Base-by-base conservation (phyloP, 1,140 invertebrate species). In the Ctenoplectra terminalis region DNA sequence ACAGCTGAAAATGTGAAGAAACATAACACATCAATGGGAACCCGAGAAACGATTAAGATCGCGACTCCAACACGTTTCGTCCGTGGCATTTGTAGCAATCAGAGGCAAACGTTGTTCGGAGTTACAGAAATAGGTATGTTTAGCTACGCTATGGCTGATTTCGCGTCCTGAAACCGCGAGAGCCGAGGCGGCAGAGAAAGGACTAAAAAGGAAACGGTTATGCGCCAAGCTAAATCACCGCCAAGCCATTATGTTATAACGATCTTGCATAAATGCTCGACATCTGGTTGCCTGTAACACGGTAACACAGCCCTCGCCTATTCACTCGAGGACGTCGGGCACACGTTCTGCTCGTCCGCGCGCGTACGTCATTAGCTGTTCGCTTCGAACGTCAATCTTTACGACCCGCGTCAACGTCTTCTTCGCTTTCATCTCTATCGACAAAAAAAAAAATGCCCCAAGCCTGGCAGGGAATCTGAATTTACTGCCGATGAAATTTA, bases 251-350 rank as follows among this genome's bases (percentile, higher is more conserved):
- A 82, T 77, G 73, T 70, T 87, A 78, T 78, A 87, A 87, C 74
- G 74, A 87, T 87, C 82, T 85, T 85, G 86, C 83, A 88, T 87
- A 85, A 87, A 85, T 67, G 70, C 46, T 46, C 60, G 82, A 82
- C 69, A 88, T 87, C 79, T 85, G 85, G 78, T 43, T 40, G n/a
- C 2, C 26, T 73, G 17, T 31, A 54, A 37, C 31, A 20, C 48
- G 15, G 17, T 31, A 54, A 37, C 31, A 20, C 48, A 20, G 58
- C 46, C 61, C 40, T 74, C 69, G 79, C 40, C 81, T 83, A 79
- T 87, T 87, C 85, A 87, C 86, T 75, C 60, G 56, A 29, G 1
- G 29, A 58, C 29, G 13, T 2, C n/a, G n/a, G n/a, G n/a, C 0
- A 26, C 2, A 26, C 29, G 56, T 2, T 37, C 1, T n/a, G 2